These are phyloP conservation scores for Conops quadrifasciatus DNA, from an alignment of 2,888 invertebrate genomes.

Conservation along the genomic window DNA sequence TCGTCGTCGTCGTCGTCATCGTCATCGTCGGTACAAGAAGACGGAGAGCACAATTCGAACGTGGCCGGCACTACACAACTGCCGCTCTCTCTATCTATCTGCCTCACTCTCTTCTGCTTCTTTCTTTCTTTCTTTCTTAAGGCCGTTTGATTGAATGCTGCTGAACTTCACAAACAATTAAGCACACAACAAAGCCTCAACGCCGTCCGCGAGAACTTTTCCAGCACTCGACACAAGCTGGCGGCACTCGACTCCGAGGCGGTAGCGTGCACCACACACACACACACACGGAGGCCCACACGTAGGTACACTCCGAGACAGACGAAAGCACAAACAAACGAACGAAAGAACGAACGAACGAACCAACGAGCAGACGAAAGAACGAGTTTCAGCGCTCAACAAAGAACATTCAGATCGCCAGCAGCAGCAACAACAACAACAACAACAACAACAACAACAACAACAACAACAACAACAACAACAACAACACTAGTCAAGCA, in stretches of 20 bases:
- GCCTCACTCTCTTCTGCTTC: background rate
- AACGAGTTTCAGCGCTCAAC: slow-evolving; percentile 11
- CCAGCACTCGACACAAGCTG: slow-evolving; percentile 23
- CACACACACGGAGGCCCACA: slow-evolving; percentile 11
- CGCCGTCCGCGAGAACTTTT: slow-evolving; percentile 40
- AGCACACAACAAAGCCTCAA: slow-evolving; percentile 57
- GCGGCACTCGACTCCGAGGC: slow-evolving; percentile 10
- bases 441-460: background rate
- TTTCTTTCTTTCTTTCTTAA: background rate
- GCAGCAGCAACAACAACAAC: background rate
- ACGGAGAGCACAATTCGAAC: too few relatives aligned
- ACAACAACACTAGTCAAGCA: slow-evolving; percentile 29
- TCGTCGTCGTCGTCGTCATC: too few relatives aligned
- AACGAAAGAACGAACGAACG: background rate
- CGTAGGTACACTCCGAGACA: background rate
- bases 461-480: background rate
- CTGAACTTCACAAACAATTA: slow-evolving; percentile 62
- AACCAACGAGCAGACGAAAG: slow-evolving; percentile 24
- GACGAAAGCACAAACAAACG: background rate
- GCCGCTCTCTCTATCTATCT: background rate
- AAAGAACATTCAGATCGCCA: background rate
- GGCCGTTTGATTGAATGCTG: slow-evolving; percentile 40
- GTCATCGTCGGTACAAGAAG: background rate
- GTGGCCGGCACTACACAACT: too few relatives aligned
- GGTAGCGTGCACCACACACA: slow-evolving; percentile 10